A percentile compares a stretch with the other conserved stretches of the same genome.
Conservation (phyloP, 2,113 vertebrate genomes). For the Strix uralensis region DNA sequence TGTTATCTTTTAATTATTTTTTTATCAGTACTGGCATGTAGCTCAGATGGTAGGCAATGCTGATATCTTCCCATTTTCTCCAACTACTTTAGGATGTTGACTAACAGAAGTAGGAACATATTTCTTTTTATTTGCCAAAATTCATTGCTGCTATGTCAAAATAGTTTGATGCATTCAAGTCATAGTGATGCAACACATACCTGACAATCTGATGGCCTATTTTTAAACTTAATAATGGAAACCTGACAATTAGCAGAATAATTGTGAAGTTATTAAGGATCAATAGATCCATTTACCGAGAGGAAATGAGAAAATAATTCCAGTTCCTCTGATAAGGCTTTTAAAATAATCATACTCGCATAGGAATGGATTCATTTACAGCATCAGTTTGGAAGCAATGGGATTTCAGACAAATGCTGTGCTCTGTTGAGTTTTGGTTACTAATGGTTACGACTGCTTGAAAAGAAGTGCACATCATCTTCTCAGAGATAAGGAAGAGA, state of each 20-base stretch:
- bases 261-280: not conserved
- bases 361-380: not conserved
- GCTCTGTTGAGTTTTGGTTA: not conserved
- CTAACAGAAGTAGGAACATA: not conserved
- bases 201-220: not conserved
- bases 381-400: not conserved
- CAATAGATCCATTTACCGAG: not conserved
- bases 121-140: not conserved
- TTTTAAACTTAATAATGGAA: not conserved
- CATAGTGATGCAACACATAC: not conserved
- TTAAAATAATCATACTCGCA: not conserved
- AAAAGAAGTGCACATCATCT: not conserved
- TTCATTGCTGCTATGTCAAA: not conserved
- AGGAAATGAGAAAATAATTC: conserved; percentile 37
- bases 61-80: not conserved
- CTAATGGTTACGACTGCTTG: not conserved
- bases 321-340: not conserved
- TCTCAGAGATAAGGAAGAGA: not conserved
- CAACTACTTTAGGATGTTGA: not conserved
- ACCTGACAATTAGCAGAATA: not conserved
- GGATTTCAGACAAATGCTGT: not conserved
- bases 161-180: not conserved
- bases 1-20: not conserved
- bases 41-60: not conserved
- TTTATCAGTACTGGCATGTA: not conserved